A percentile compares a stretch with the other conserved stretches of the same genome.
These are phyloP conservation scores for Athalia circularis DNA, from an alignment of 2,888 invertebrate genomes.

Conservation along the genomic window DNA sequence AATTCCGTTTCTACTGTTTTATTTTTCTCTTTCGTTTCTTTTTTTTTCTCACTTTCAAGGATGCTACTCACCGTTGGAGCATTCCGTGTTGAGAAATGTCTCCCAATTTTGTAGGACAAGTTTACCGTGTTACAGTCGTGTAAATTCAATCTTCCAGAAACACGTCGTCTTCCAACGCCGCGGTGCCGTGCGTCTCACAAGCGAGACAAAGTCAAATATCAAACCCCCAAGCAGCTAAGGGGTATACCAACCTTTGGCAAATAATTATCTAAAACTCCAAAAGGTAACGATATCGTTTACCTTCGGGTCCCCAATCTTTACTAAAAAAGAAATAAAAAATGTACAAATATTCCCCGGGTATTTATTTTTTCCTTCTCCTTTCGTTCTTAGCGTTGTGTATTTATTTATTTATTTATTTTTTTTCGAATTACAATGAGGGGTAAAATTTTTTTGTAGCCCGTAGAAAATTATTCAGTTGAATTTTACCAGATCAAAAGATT, in stretches of 20 bases:
- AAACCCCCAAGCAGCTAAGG: neutral
- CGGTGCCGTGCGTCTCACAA: neutral
- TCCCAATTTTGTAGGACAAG: neutral
- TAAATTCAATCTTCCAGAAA: conserved; percentile 28
- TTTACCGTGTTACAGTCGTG: conserved; percentile 7
- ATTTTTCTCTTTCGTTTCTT: too few species aligned
- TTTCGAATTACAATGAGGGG: too few species aligned
- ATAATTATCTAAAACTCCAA: conserved; percentile 11
- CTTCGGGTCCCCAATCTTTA: neutral
- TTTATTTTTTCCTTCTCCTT: neutral
- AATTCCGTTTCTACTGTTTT: conserved; percentile 14
- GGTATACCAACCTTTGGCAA: conserved; percentile 21
- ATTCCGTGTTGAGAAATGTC: conserved; percentile 12
- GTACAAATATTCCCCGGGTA: neutral
- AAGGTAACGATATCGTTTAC: conserved; percentile 4
- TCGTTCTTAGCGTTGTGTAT: too few species aligned
- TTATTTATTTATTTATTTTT: too few species aligned
- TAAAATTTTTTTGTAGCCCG: too few species aligned
- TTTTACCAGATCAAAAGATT: too few species aligned
- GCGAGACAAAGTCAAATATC: conserved; percentile 27
- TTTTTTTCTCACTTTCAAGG: too few species aligned
- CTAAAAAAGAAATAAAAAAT: neutral
- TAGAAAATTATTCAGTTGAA: too few species aligned
- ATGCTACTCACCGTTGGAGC: neutral
- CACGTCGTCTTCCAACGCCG: conserved; percentile 8